Percentiles rank a stretch among this genome's conserved stretches.
These are phyloP conservation scores for Mayetiola destructor DNA, from an alignment of 2,888 invertebrate genomes.

Conservation along the genomic window DNA sequence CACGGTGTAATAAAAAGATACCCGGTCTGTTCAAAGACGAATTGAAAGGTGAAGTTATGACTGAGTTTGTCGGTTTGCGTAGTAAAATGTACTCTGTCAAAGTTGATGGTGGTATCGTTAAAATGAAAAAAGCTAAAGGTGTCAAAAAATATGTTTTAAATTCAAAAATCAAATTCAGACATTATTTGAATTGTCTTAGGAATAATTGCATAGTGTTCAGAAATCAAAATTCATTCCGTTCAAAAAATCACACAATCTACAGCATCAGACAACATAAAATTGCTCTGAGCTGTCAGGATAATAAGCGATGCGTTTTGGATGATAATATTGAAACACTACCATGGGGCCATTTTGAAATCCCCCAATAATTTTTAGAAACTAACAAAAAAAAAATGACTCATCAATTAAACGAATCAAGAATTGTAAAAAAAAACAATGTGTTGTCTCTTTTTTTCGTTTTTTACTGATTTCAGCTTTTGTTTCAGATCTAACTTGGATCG, in stretches of 20 bases:
- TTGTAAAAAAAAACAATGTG: no score
- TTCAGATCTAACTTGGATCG: no score
- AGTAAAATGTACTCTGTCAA: neutral
- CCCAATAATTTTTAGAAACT: no score
- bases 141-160: neutral
- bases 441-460: no score
- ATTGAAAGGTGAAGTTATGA: neutral
- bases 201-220: neutral
- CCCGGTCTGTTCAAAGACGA: neutral
- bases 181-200: neutral
- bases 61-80: neutral
- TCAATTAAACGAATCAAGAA: no score
- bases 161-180: neutral
- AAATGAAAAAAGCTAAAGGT: constrained; percentile 49
- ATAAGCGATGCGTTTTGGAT: neutral
- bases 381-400: no score
- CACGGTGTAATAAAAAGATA: neutral
- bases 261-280: neutral
- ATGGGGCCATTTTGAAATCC: neutral
- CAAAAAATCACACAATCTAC: neutral
- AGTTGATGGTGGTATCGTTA: neutral
- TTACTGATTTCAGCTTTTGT: no score
- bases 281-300: neutral
- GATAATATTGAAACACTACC: neutral
- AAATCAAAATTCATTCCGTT: neutral